Conservation (phyloP, 2,888 invertebrate species). For the Noctua pronuba region DNA sequence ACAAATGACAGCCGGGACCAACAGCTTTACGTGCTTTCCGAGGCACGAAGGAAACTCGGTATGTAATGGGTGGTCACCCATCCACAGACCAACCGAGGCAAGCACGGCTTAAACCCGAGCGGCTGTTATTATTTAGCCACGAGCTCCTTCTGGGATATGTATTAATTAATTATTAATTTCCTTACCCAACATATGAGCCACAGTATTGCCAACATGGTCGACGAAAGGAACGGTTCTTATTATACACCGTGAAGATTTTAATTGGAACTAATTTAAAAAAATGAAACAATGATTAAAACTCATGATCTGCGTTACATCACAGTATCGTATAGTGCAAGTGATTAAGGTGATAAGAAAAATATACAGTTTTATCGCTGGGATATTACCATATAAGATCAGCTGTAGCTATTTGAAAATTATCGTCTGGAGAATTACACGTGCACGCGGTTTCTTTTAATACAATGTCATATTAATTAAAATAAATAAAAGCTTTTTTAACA, state of each 20-base stretch:
- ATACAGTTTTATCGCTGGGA: neutral
- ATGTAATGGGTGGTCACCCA: no score
- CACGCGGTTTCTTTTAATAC: neutral
- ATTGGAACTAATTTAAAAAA: slow-evolving; percentile 52
- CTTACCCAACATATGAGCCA: slow-evolving; percentile 56
- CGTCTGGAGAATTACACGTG: neutral
- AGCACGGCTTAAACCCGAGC: no score
- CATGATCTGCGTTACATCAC: slow-evolving; percentile 9
- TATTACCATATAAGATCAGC: neutral
- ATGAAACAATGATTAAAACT: slow-evolving; percentile 49
- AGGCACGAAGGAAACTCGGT: no score
- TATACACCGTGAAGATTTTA: slow-evolving; percentile 46
- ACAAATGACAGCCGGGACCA: no score
- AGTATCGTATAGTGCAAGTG: neutral
- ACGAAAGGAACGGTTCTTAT: slow-evolving; percentile 22
- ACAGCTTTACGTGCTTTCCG: no score
- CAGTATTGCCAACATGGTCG: slow-evolving; percentile 44
- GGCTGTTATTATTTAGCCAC: no score
- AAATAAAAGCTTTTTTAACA: no score
- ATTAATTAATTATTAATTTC: neutral
- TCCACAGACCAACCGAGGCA: no score
- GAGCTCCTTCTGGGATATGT: no score
- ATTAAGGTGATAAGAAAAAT: neutral
- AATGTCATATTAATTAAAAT: neutral
- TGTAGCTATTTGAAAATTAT: neutral